Evolutionary conservation across 1,140 invertebrate genomes (phyloP), one percentile per base, ranked within the genome.

Genomic region (Thaumetopoea pityocampa): DNA sequence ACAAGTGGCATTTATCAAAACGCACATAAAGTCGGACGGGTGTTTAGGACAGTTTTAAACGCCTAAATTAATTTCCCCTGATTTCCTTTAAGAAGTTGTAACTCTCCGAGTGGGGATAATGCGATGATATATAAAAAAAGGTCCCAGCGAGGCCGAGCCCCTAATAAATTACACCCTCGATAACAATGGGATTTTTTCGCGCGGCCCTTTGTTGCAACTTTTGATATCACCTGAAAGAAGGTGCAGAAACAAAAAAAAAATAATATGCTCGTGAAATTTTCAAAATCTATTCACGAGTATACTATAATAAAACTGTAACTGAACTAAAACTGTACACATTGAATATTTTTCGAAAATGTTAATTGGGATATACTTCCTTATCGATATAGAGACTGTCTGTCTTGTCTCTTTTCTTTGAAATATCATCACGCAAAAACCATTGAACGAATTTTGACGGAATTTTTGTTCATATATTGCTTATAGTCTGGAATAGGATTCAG

Each of bases 91-190:
- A 84, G 77, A 84, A 84, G 76, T 84, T 81, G 77, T 79, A 80
- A 77, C 80, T 80, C 71, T 56, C 76, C 55, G 65, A 73, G 77
- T 74, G 76, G 73, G 77, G 73, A 84, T 84, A 84, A 84, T 82
- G 73, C 80, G 80, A 84, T 84, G 80, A 84, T 84, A 84, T 84
- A 84, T 82, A 84, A 84, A 84, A 80, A 84, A 84, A 84, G 77
- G 77, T 73, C 68, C 69, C 77, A 61, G 65, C 73, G 70, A 72
- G 67, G 67, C 64, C 34, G 48, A 47, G 54, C 64, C 76, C 70
- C 73, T 84, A 82, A 84, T 84, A 84, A 84, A 84, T 84, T 84
- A 84, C 72, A 73, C 78, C 71, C 77, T 77, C 78, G 80, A 84
- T 84, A 84, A 84, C 80, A 84, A 84, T 84, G 72, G 78, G 77